phyloP scores from a whole-genome alignment of 2,888 invertebrate genomes.

The Clostera curtula region DNA sequence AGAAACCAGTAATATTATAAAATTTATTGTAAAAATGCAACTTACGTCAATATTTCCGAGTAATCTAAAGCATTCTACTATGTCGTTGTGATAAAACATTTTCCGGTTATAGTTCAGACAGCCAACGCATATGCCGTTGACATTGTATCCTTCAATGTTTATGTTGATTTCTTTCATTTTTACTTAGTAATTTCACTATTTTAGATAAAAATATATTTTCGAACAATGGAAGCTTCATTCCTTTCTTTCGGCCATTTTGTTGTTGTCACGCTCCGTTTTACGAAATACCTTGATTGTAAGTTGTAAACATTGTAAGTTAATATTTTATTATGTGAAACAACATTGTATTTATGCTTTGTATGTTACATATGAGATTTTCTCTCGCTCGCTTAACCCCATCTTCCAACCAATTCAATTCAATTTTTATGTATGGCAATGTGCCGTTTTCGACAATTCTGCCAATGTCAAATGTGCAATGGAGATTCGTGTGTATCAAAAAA shows the following conservation, averaged over 20 bases:
- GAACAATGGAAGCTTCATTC: slow-evolving; percentile 53
- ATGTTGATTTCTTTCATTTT: slow-evolving; percentile 65
- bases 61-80: slow-evolving; percentile 47
- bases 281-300: not conserved
- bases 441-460: too few relatives aligned
- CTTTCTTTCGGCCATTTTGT: slow-evolving; percentile 63
- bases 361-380: too few relatives aligned
- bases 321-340: not conserved
- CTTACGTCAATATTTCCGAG: slow-evolving; percentile 62
- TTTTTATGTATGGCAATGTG: too few relatives aligned
- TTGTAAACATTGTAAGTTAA: not conserved
- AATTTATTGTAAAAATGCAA: slow-evolving; percentile 7
- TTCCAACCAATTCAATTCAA: too few relatives aligned
- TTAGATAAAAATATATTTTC: slow-evolving; percentile 31
- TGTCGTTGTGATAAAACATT: slow-evolving; percentile 47
- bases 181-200: slow-evolving; percentile 8
- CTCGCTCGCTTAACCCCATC: too few relatives aligned
- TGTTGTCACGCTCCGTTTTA: not conserved
- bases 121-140: slow-evolving; percentile 64
- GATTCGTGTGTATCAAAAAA: too few relatives aligned
- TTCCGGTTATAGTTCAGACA: slow-evolving; percentile 61
- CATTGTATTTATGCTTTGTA: not conserved
- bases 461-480: too few relatives aligned
- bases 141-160: slow-evolving; percentile 67
- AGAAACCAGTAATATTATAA: not conserved